A percentile compares a stretch with the other conserved stretches of the same genome.
These are phyloP conservation scores for Dolomedes plantarius DNA, from an alignment of 2,888 invertebrate species.

Conservation along the genomic window DNA sequence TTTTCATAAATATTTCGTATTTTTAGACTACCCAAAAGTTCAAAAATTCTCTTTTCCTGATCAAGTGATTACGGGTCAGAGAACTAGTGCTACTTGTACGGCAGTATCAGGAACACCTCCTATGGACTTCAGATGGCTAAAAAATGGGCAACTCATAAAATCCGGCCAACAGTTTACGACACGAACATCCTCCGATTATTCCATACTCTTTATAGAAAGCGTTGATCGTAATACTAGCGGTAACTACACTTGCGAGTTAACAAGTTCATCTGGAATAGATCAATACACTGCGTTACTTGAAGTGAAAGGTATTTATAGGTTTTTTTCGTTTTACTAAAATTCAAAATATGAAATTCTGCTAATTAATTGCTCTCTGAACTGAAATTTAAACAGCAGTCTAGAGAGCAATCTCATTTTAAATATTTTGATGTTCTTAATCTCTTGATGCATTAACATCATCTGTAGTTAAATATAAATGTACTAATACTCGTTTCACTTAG, in stretches of 20 bases:
- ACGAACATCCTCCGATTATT: constrained; percentile 42
- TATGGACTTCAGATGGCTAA: constrained; percentile 72
- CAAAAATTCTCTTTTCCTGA: constrained; percentile 53
- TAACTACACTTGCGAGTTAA: constrained; percentile 71
- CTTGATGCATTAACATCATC: no score
- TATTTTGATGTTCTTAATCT: no score
- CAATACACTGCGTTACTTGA: constrained; percentile 46
- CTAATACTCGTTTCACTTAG: no score
- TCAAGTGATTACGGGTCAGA: constrained; percentile 45
- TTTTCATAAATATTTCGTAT: no score
- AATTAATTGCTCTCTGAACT: no score
- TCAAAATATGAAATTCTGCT: no score
- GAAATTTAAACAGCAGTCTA: no score
- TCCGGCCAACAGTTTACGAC: constrained; percentile 31
- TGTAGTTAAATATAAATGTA: no score
- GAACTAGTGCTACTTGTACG: constrained; percentile 72
- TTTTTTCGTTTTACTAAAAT: no score
- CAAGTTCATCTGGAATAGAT: constrained; percentile 36
- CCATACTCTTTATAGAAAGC: constrained; percentile 66
- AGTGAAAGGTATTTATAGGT: constrained; percentile 46
- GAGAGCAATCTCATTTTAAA: no score
- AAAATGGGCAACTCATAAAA: constrained; percentile 35
- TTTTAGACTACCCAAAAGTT: constrained; percentile 40
- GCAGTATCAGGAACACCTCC: constrained; percentile 72
- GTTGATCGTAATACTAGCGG: constrained; percentile 43